Evolutionary conservation across 2,113 vertebrate genomes (phyloP), one percentile per base, ranked within the genome.

Genomic region (Motacilla tschutschensis): DNA sequence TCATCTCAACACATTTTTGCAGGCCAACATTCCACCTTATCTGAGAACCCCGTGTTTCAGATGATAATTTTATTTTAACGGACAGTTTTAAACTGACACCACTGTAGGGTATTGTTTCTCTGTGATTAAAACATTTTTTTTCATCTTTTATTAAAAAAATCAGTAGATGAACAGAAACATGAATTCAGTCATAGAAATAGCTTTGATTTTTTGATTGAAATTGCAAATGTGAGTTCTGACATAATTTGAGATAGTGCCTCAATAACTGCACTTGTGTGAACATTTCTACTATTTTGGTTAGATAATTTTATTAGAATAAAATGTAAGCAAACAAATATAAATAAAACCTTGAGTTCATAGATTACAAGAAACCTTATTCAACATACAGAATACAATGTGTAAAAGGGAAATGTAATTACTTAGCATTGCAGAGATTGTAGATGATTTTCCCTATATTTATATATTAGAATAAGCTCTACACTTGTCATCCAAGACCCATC

Each of bases 191-290:
- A 47, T 77, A 81, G 85, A 24, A 31, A 74, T 35, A 33, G 36
- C 22, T 79, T 91, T 90, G 12, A 64, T 80, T 93, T 94, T 76
- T 77, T 74, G 31, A 90, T 48, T 92, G 64, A 85, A 79, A 53
- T 92, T 87, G n/a, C 26, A 84, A 19, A 26, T 66, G 46, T 48
- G 16, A 70, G 35, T 93, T 94, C 65, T 91, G 79, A 82, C 46
- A 83, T 82, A 62, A 36, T 73, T 73, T 93, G 76, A 74, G 11
- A 79, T 20, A 64, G 4, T 48, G 11, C 51, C 59, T 79, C 75
- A 87, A 82, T 80, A 55, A 57, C 24, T 62, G 16, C 28, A 54
- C 20, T 57, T 64, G 8, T 31, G 24, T 47, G 18, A 90, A 43
- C 10, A 40, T 74, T 87, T 82, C n/a, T 38, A 71, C 28, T 93